A percentile compares a stretch with the other conserved stretches of the same genome.
phyloP scores from a whole-genome alignment of 2,113 vertebrate species.

The Spheniscus mendiculus region DNA sequence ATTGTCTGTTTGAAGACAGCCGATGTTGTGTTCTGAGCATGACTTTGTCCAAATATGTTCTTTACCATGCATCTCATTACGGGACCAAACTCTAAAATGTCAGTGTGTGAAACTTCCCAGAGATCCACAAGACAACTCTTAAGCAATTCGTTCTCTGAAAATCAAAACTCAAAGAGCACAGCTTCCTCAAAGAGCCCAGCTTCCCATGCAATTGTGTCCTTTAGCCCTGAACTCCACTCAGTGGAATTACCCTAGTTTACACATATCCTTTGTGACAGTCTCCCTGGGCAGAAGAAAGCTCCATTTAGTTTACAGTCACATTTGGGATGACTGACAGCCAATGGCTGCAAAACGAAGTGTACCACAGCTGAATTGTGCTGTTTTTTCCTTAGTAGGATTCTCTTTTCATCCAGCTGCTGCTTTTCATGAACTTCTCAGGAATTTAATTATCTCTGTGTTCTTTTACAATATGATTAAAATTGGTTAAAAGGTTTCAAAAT shows the following conservation, averaged over 20 bases:
- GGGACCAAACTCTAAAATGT: neutral
- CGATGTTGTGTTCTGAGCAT: neutral
- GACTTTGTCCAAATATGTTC: neutral
- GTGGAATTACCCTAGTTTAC: constrained; percentile 1
- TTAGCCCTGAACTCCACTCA: neutral
- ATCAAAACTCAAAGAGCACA: neutral
- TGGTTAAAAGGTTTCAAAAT: neutral
- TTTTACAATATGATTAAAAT: neutral
- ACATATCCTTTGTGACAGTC: constrained; percentile 4
- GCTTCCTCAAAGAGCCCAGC: neutral
- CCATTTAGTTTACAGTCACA: constrained; percentile 19
- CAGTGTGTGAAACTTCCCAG: neutral
- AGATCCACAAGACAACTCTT: neutral
- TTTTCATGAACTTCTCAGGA: neutral
- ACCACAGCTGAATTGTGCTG: neutral
- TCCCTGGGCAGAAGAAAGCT: constrained; percentile 27
- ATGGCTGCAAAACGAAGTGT: neutral
- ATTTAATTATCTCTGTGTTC: neutral
- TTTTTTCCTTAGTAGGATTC: neutral
- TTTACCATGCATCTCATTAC: neutral
- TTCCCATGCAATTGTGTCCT: neutral
- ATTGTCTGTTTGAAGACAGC: neutral
- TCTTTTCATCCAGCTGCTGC: constrained; percentile 1
- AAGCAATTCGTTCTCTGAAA: neutral
- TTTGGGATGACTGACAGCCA: constrained; percentile 20